Percentiles rank a stretch among this genome's conserved stretches.
Evolutionary conservation across 2,113 vertebrate species (phyloP).

Genomic region (Caloenas nicobarica): DNA sequence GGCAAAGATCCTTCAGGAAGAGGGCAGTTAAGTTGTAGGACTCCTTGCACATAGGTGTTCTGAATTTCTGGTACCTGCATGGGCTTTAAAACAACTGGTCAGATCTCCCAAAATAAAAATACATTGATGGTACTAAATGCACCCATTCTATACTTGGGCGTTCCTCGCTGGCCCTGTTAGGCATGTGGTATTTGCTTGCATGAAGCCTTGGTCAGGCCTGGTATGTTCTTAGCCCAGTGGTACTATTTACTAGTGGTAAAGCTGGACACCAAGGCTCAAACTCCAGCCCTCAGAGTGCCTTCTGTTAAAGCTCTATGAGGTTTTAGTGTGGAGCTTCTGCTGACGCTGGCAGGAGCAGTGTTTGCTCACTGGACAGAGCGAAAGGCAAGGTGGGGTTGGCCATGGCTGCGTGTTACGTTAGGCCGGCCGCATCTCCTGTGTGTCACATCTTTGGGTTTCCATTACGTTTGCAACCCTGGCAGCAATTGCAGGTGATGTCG

Average conservation of each 20-base stretch:
- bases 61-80: not conserved
- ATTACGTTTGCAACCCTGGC: not conserved
- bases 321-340: not conserved
- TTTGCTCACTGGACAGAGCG: not conserved
- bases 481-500: not conserved
- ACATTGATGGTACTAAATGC: not conserved
- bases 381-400: not conserved
- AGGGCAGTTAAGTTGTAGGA: not conserved
- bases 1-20: not conserved
- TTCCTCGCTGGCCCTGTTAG: not conserved
- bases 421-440: not conserved
- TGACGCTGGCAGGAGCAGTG: not conserved
- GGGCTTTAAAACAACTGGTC: not conserved
- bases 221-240: not conserved
- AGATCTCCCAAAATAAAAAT: not conserved
- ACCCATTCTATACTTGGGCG: rapidly evolving
- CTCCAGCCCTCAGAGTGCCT: not conserved
- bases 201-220: not conserved
- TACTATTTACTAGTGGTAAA: not conserved
- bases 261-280: not conserved
- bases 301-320: not conserved
- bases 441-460: rapidly evolving
- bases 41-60: not conserved
- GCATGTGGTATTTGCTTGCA: not conserved
- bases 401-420: not conserved